Evolutionary conservation across 2,888 invertebrate genomes (phyloP).

Genomic region (Folsomia candida): DNA sequence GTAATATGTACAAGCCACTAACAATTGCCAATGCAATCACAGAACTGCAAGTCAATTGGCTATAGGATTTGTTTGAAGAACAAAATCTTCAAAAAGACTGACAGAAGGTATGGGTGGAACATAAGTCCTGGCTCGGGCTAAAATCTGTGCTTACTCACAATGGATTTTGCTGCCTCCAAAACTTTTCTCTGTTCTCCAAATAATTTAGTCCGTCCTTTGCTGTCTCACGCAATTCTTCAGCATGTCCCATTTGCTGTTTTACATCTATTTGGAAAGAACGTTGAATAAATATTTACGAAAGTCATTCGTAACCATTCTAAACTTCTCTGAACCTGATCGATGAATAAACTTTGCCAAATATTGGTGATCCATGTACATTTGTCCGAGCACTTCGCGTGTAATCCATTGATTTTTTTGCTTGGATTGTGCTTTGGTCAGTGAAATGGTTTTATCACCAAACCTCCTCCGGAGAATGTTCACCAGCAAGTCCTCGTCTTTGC

Average conservation of each 20-base stretch:
- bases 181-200: constrained; percentile 45
- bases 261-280: constrained; percentile 21
- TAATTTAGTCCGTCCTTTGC: constrained; percentile 46
- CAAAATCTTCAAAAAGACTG: no score
- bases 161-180: constrained; percentile 50
- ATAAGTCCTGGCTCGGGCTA: no score
- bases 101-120: no score
- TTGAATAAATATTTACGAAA: not conserved
- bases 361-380: constrained; percentile 47
- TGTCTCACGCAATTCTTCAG: constrained; percentile 43
- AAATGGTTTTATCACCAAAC: constrained; percentile 15
- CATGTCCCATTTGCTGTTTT: constrained; percentile 29
- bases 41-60: no score
- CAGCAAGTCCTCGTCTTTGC: constrained; percentile 22
- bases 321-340: constrained; percentile 35
- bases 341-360: constrained; percentile 47
- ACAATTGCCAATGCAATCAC: no score
- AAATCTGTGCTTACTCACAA: no score
- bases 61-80: no score
- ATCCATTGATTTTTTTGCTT: constrained; percentile 33
- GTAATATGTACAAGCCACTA: no score
- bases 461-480: constrained; percentile 23
- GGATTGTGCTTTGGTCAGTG: constrained; percentile 13
- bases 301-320: not conserved
- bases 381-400: constrained; percentile 46